These are phyloP conservation scores for Meda fulgida DNA, from an alignment of 2,797 vertebrate genomes.

Conservation along the genomic window DNA sequence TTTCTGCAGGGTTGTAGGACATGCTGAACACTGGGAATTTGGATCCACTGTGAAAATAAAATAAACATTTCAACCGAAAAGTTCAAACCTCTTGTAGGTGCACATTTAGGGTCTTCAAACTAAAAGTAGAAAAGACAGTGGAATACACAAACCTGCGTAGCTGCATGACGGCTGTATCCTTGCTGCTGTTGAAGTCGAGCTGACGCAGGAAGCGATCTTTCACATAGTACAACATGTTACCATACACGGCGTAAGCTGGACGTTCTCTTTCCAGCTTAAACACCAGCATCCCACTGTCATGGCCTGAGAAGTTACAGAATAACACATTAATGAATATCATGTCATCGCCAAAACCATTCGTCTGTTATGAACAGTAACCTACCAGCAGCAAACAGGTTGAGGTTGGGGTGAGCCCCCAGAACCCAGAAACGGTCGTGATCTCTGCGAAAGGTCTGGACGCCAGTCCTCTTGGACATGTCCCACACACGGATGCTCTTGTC, in stretches of 20 bases:
- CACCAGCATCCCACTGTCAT: constrained; percentile 96
- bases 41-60: constrained; percentile 82
- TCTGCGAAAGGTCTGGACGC: constrained; percentile 94
- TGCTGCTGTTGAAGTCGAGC: constrained; percentile 96
- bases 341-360: background rate
- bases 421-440: constrained; percentile 99
- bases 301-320: constrained; percentile 75
- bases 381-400: constrained; percentile 98
- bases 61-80: constrained; percentile 7
- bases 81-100: background rate
- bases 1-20: constrained; percentile 98
- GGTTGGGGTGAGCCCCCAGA: constrained; percentile 94
- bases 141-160: constrained; percentile 80
- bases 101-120: background rate
- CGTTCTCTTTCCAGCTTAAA: constrained; percentile 96
- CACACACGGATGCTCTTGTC: constrained; percentile 98
- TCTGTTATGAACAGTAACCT: constrained; percentile 21
- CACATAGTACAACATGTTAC: constrained; percentile 92
- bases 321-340: background rate
- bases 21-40: constrained; percentile 98
- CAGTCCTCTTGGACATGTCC: constrained; percentile 98
- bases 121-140: background rate
- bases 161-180: constrained; percentile 97
- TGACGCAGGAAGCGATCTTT: constrained; percentile 96
- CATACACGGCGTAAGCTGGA: constrained; percentile 92